Conservation (phyloP, 2,888 invertebrate genomes). For the Stenchaetothrips biformis region DNA sequence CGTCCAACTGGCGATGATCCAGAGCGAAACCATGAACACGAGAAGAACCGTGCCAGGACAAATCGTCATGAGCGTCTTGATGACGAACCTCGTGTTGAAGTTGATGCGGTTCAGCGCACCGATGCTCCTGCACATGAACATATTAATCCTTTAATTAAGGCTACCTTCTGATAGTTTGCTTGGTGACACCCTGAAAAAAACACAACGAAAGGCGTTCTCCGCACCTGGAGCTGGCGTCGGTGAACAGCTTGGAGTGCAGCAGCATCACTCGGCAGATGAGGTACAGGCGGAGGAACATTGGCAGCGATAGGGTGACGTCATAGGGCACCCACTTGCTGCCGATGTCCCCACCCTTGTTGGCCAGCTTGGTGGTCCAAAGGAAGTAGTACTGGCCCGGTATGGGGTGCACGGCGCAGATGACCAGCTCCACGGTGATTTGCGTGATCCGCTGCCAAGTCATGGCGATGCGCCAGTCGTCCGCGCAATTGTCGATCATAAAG, state of each 20-base stretch:
- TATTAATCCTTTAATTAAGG: not conserved
- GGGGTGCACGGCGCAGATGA: conserved; percentile 96
- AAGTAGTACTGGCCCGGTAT: conserved; percentile 95
- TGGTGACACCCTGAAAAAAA: not conserved
- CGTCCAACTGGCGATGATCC: conserved; percentile 99
- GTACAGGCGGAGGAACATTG: conserved; percentile 99
- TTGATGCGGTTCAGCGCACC: conserved; percentile 97
- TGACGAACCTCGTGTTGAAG: conserved; percentile 92
- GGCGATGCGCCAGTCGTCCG: conserved; percentile 99
- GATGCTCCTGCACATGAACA: conserved; percentile 83
- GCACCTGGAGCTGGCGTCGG: conserved; percentile 93
- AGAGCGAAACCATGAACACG: conserved; percentile 98
- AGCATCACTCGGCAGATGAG: conserved; percentile 99
- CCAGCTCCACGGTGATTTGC: conserved; percentile 85
- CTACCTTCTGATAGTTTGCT: not conserved
- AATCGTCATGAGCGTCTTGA: conserved; percentile 99
- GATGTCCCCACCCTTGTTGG: conserved; percentile 70
- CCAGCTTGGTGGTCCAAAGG: conserved; percentile 92
- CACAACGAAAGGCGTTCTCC: not conserved
- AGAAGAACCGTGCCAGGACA: conserved; percentile 96
- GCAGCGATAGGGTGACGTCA: conserved; percentile 94
- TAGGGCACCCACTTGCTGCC: conserved; percentile 73
- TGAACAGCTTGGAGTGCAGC: conserved; percentile 98
- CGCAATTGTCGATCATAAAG: conserved; percentile 99
- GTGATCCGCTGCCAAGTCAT: conserved; percentile 97